phyloP scores from a whole-genome alignment of 1,140 invertebrate genomes.

The Popillia japonica region DNA sequence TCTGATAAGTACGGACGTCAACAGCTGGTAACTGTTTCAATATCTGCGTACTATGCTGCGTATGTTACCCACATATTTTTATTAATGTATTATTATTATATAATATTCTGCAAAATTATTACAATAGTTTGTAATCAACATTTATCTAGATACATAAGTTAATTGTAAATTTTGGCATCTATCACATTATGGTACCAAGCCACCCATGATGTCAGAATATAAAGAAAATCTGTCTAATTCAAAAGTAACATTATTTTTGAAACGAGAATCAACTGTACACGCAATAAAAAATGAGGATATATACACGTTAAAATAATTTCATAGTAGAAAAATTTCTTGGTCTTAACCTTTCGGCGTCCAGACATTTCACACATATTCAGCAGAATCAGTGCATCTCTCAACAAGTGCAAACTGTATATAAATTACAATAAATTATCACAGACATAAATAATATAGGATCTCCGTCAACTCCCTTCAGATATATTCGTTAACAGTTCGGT shows the following conservation, averaged over 20 bases:
- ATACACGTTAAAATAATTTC: not conserved
- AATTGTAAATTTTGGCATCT: no score
- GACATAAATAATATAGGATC: conserved; percentile 10
- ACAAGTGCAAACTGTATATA: not conserved
- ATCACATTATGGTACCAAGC: no score
- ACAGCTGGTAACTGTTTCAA: conserved; percentile 17
- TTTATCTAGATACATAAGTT: not conserved
- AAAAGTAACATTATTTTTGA: not conserved
- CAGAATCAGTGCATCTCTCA: not conserved
- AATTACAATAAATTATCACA: conserved; percentile 9
- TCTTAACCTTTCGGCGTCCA: not conserved
- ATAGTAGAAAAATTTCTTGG: not conserved
- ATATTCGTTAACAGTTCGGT: not conserved
- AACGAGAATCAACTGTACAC: not conserved
- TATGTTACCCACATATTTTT: not conserved
- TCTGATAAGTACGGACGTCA: conserved; percentile 23
- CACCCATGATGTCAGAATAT: not conserved
- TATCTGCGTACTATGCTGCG: not conserved
- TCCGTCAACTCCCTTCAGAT: not conserved
- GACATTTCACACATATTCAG: not conserved
- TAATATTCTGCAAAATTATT: not conserved
- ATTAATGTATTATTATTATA: not conserved
- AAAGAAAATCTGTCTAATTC: not conserved
- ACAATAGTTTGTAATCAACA: not conserved
- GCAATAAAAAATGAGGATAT: conserved; percentile 5